A percentile compares a stretch with the other conserved stretches of the same genome.
Conservation (phyloP, 1,140 invertebrate genomes). For the Triops cancriformis region DNA sequence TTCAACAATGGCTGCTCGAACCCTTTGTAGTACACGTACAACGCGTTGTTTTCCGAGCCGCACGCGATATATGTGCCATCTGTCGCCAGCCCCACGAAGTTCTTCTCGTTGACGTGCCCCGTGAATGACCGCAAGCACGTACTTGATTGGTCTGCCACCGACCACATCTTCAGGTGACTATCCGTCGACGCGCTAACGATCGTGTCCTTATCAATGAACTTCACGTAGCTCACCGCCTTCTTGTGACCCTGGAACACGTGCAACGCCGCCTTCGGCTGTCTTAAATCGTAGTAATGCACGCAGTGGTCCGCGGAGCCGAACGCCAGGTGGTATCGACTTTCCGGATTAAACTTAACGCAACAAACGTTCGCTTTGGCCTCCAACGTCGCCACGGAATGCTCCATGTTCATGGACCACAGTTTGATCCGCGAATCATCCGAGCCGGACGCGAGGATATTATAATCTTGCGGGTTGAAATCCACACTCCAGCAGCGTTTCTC, state of each 20-base stretch:
- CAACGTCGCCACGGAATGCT: slow-evolving; percentile 75
- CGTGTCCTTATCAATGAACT: slow-evolving; percentile 81
- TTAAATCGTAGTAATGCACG: slow-evolving; percentile 91
- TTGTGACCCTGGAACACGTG: slow-evolving; percentile 82
- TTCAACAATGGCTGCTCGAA: slow-evolving; percentile 77
- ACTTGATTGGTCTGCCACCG: slow-evolving; percentile 60
- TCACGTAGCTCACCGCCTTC: slow-evolving; percentile 93
- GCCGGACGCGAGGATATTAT: slow-evolving; percentile 81
- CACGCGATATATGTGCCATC: slow-evolving; percentile 84
- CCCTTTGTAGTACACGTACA: slow-evolving; percentile 90
- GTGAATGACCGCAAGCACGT: slow-evolving; percentile 75
- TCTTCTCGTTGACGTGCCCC: slow-evolving; percentile 94
- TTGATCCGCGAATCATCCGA: slow-evolving; percentile 93
- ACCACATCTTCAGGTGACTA: slow-evolving; percentile 89
- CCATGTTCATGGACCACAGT: slow-evolving; percentile 80
- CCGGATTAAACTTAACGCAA: slow-evolving; percentile 92
- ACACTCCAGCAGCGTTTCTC: slow-evolving; percentile 95
- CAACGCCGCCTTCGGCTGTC: slow-evolving; percentile 72
- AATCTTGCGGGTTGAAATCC: slow-evolving; percentile 89
- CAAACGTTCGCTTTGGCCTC: slow-evolving; percentile 92
- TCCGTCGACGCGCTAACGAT: slow-evolving; percentile 93
- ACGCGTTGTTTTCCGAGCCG: slow-evolving; percentile 90
- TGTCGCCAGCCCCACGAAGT: slow-evolving; percentile 92
- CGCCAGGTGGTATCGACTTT: slow-evolving; percentile 72
- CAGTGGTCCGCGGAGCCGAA: slow-evolving; percentile 95